phyloP scores from a whole-genome alignment of 2,888 invertebrate genomes.

The Drosophila meridionalis region DNA sequence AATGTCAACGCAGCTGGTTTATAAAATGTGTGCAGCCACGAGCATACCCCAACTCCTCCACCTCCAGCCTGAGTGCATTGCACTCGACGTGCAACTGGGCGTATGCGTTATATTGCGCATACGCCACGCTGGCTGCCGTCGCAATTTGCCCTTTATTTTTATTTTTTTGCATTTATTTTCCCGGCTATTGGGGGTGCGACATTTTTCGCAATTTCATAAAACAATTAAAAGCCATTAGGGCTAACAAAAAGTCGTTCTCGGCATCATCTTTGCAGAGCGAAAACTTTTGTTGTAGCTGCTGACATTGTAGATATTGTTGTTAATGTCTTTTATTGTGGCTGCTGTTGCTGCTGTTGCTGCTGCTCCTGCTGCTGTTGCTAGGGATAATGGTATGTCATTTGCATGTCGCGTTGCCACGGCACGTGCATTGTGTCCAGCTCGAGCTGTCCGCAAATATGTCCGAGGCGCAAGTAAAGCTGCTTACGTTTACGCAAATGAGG shows the following conservation, averaged over 20 bases:
- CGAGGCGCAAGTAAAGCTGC: slow-evolving; percentile 17
- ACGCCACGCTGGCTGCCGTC: slow-evolving; percentile 17
- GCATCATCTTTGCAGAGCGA: slow-evolving; percentile 48
- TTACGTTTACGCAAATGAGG: slow-evolving; percentile 36
- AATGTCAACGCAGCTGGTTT: slow-evolving; percentile 52
- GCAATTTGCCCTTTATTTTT: slow-evolving; percentile 26
- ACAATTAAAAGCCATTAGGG: slow-evolving; percentile 80
- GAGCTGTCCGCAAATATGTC: slow-evolving; percentile 7
- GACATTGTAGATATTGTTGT: slow-evolving; percentile 19
- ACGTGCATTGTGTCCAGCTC: not conserved
- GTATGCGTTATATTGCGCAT: slow-evolving; percentile 55
- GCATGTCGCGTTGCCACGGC: slow-evolving; percentile 64
- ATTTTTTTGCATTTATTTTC: slow-evolving; percentile 11
- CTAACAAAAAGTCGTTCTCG: slow-evolving; percentile 64
- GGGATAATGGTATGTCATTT: slow-evolving; percentile 73
- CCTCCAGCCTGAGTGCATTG: slow-evolving; percentile 20
- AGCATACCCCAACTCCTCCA: too few relatives aligned
- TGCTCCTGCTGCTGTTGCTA: slow-evolving; percentile 13
- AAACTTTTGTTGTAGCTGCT: slow-evolving; percentile 22
- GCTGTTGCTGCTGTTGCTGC: slow-evolving; percentile 22
- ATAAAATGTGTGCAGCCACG: slow-evolving; percentile 16
- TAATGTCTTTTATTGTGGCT: slow-evolving; percentile 29
- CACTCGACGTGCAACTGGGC: slow-evolving; percentile 53
- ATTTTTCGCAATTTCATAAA: slow-evolving; percentile 72
- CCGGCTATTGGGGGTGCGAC: slow-evolving; percentile 12